A percentile compares a stretch with the other conserved stretches of the same genome.
phyloP scores from a whole-genome alignment of 2,888 invertebrate genomes.

The Plebejus argus region DNA sequence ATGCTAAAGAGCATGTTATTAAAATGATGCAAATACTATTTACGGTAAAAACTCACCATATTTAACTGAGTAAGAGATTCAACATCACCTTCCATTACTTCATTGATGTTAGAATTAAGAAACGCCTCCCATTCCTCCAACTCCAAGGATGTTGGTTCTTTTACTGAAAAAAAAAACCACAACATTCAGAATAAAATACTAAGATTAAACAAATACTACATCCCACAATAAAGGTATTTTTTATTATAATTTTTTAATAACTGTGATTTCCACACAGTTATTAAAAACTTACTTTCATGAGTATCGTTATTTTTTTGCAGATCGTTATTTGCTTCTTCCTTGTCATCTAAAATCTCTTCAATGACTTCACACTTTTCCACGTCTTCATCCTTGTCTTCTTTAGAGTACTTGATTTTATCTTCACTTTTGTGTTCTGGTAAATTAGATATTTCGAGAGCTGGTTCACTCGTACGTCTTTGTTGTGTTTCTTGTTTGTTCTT shows the following conservation, averaged over 20 bases:
- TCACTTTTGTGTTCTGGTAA: conserved; percentile 51
- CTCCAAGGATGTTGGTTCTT: conserved; percentile 85
- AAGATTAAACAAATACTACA: no score
- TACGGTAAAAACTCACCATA: conserved; percentile 66
- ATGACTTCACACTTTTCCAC: conserved; percentile 71
- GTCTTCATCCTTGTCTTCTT: conserved; percentile 72
- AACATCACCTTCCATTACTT: conserved; percentile 89
- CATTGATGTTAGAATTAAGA: conserved; percentile 89
- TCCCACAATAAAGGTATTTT: no score
- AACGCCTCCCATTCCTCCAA: conserved; percentile 94
- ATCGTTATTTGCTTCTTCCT: conserved; percentile 70
- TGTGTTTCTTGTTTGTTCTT: conserved; percentile 67
- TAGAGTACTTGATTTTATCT: conserved; percentile 60
- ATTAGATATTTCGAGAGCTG: conserved; percentile 61
- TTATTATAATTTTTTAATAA: no score
- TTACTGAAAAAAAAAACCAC: conserved; percentile 55
- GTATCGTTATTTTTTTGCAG: conserved; percentile 59
- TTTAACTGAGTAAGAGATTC: conserved; percentile 87
- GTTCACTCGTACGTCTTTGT: conserved; percentile 72
- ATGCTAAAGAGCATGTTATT: no score
- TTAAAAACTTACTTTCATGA: conserved; percentile 55
- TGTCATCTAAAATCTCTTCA: conserved; percentile 67
- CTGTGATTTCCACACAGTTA: no score
- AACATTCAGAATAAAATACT: not conserved
- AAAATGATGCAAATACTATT: no score